These are phyloP conservation scores for Eupithecia subumbrata DNA, from an alignment of 2,888 invertebrate genomes.

Conservation along the genomic window DNA sequence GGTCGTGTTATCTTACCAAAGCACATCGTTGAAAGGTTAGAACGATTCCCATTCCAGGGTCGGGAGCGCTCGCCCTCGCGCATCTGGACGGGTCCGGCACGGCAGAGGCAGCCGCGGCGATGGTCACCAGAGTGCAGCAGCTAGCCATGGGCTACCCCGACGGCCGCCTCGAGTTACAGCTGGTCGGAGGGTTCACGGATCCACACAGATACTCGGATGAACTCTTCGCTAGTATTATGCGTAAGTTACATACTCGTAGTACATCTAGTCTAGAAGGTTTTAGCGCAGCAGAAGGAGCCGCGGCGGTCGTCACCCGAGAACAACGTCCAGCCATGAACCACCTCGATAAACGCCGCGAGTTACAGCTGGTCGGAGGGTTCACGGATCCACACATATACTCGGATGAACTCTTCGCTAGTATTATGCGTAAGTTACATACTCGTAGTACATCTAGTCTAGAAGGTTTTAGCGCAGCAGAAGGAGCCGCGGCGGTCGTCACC, in stretches of 20 bases:
- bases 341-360: constrained; percentile 94
- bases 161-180: constrained; percentile 94
- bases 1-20: not conserved
- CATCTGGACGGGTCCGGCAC: constrained; percentile 94
- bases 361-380: constrained; percentile 96
- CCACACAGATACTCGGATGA: constrained; percentile 94
- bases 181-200: constrained; percentile 96
- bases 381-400: constrained; percentile 95
- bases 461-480: no score
- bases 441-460: no score
- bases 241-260: constrained; percentile 80
- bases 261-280: not conserved
- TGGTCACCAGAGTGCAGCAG: constrained; percentile 94
- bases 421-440: constrained; percentile 88
- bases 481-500: no score
- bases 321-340: constrained; percentile 93
- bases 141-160: constrained; percentile 93
- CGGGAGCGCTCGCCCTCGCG: constrained; percentile 93
- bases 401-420: constrained; percentile 94
- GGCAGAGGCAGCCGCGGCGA: constrained; percentile 91
- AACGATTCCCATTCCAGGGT: constrained; percentile 82
- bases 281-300: no score
- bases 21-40: not conserved
- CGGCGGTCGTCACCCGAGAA: constrained; percentile 89
- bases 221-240: constrained; percentile 94